Conservation (phyloP, 2,888 invertebrate genomes). For the Arrhopalites spinosus region DNA sequence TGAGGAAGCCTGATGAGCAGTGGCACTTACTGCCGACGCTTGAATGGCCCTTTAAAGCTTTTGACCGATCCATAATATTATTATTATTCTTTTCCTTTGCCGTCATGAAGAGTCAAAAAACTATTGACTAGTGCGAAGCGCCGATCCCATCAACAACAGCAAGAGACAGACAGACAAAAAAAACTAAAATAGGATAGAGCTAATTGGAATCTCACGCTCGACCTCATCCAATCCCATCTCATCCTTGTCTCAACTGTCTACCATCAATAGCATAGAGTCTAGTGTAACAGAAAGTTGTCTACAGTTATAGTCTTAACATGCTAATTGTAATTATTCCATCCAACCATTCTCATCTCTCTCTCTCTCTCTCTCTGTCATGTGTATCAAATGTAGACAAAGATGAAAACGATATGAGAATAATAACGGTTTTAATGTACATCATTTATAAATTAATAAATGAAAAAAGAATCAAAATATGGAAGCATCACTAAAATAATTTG, state of each 20-base stretch:
- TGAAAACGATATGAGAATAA: neutral
- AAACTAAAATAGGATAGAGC: neutral
- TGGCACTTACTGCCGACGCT: conserved; percentile 6
- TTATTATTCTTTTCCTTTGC: neutral
- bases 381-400: neutral
- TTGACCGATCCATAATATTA: neutral
- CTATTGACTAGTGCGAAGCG: neutral
- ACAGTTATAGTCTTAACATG: no score
- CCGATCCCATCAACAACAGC: neutral
- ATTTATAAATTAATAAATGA: neutral
- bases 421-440: neutral
- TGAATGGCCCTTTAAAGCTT: conserved; percentile 11
- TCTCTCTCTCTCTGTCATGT: no score
- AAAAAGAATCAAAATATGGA: neutral
- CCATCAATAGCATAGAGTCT: neutral
- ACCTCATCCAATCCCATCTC: conserved; percentile 11
- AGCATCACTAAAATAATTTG: conserved; percentile 12
- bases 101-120: no score
- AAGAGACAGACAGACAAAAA: no score
- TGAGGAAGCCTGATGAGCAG: conserved; percentile 1
- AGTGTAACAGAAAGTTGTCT: neutral
- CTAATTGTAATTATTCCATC: no score
- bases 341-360: no score
- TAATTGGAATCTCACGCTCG: conserved; percentile 23
- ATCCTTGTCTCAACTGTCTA: neutral